Conservation (phyloP, 2,888 invertebrate genomes). For the Cynaeus angustus region DNA sequence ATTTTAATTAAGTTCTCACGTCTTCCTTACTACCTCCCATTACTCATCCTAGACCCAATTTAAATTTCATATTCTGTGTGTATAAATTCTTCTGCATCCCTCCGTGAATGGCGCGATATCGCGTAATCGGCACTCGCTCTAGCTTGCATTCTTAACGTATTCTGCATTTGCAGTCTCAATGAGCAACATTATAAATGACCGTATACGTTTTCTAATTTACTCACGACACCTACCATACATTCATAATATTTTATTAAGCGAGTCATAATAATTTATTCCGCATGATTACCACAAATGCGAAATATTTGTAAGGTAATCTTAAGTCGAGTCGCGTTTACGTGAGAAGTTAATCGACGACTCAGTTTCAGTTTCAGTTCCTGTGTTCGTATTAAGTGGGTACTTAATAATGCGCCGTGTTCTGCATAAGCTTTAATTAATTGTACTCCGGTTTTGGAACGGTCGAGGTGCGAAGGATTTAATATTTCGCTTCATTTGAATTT, state of each 20-base stretch:
- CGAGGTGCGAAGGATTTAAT: not conserved
- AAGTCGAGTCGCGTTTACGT: conserved; percentile 40
- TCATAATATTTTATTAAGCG: conserved; percentile 44
- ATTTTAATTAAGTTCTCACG: conserved; percentile 34
- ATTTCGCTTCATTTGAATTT: not conserved
- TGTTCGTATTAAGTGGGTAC: conserved; percentile 5
- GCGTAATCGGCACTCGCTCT: not conserved
- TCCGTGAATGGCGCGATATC: not conserved
- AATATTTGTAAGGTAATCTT: conserved; percentile 41
- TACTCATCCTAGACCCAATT: conserved; percentile 6
- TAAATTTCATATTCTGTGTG: not conserved
- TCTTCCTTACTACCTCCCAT: not conserved
- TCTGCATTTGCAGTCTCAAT: conserved; percentile 39
- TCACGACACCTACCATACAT: conserved; percentile 44
- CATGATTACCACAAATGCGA: conserved; percentile 43
- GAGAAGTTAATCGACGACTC: conserved; percentile 38
- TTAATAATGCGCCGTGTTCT: conserved; percentile 6
- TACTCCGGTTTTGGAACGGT: not conserved
- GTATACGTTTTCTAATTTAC: conserved; percentile 47
- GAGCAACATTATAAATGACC: conserved; percentile 32
- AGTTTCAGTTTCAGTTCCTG: conserved; percentile 14
- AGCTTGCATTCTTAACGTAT: conserved; percentile 3
- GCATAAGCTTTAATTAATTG: conserved; percentile 11
- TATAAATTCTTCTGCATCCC: not conserved
- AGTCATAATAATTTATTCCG: conserved; percentile 44